Conservation (phyloP, 2,113 vertebrate species). For the Natator depressus region DNA sequence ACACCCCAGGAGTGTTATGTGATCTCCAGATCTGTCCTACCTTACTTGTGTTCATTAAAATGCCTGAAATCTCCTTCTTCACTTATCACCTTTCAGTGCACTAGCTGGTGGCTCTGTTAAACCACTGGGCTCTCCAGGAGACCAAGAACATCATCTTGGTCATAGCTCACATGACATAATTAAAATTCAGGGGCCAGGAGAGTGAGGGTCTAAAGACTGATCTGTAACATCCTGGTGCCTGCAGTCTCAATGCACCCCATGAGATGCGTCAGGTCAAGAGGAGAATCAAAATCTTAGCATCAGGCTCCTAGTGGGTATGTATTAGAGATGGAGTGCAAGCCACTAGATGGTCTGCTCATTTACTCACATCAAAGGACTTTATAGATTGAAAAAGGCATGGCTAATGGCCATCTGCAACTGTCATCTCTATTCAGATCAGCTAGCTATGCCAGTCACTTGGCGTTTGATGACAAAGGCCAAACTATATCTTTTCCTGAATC, state of each 20-base stretch:
- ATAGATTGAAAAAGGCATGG: not conserved
- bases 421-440: not conserved
- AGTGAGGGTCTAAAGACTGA: not conserved
- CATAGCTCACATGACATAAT: not conserved
- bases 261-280: not conserved
- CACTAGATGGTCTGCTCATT: not conserved
- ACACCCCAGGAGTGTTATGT: not conserved
- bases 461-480: not conserved
- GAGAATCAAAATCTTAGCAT: not conserved
- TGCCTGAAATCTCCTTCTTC: not conserved
- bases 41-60: not conserved
- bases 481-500: not conserved
- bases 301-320: not conserved
- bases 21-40: not conserved
- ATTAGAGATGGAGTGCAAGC: not conserved
- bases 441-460: not conserved
- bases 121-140: not conserved
- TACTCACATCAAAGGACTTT: not conserved
- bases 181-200: not conserved
- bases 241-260: not conserved
- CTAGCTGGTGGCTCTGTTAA: not conserved
- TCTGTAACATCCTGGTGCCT: not conserved
- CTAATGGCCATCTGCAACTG: not conserved
- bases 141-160: not conserved
- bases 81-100: not conserved